Evolutionary conservation across 2,113 vertebrate genomes (phyloP).

Genomic region (Eulacestoma nigropectus): DNA sequence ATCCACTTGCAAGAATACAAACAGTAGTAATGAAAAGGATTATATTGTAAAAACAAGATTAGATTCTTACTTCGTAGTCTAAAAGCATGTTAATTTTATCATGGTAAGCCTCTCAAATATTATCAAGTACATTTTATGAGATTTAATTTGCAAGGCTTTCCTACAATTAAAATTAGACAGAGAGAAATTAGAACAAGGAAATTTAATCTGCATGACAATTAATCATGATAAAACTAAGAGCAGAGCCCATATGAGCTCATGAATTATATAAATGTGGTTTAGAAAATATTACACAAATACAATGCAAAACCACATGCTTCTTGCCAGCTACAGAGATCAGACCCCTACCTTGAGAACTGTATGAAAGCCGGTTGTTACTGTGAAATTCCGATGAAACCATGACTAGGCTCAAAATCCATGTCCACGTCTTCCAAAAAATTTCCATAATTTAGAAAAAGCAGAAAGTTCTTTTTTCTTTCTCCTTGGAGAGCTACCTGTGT

Average conservation of each 20-base stretch:
- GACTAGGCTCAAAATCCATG: slow-evolving; percentile 95
- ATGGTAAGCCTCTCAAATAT: not conserved
- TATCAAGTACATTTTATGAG: not conserved
- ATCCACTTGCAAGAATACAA: not conserved
- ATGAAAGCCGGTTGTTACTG: slow-evolving; percentile 84
- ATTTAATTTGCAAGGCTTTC: not conserved
- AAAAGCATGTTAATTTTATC: not conserved
- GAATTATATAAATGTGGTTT: not conserved
- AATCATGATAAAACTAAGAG: not conserved
- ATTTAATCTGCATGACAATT: not conserved
- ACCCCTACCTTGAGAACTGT: slow-evolving; percentile 94
- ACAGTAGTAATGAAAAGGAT: not conserved
- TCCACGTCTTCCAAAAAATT: slow-evolving; percentile 98
- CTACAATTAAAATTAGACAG: not conserved
- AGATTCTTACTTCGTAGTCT: not conserved
- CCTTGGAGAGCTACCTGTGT: slow-evolving; percentile 79
- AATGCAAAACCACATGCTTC: not conserved
- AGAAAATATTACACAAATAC: not conserved
- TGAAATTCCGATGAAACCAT: slow-evolving; percentile 92
- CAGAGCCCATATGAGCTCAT: not conserved
- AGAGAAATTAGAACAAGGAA: not conserved
- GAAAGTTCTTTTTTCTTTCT: slow-evolving; percentile 64
- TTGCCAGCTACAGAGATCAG: slow-evolving; percentile 7
- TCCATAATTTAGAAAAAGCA: slow-evolving; percentile 93
- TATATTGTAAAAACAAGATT: not conserved